phyloP scores from a whole-genome alignment of 2,113 vertebrate species.

The Onychostoma macrolepis region DNA sequence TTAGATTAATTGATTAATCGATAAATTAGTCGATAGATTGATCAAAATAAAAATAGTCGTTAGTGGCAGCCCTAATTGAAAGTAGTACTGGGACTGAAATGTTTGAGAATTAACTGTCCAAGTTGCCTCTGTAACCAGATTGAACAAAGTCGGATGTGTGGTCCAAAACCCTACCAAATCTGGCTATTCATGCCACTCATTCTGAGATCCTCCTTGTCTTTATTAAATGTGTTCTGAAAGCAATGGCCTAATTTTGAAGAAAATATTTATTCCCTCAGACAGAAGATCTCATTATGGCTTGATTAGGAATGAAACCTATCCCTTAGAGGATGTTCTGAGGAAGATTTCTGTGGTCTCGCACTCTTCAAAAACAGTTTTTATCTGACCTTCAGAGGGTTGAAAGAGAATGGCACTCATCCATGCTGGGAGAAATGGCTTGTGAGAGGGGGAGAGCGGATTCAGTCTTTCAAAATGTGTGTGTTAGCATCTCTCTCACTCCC shows the following conservation, averaged over 20 bases:
- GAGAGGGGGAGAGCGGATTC: conserved; percentile 31
- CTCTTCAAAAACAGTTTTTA: conserved; percentile 60
- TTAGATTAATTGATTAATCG: too few relatives aligned
- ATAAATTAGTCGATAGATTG: too few relatives aligned
- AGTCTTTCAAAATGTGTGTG: conserved; percentile 65
- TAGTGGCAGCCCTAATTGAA: too few relatives aligned
- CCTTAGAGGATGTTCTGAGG: conserved; percentile 58
- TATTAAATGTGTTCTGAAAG: conserved; percentile 9
- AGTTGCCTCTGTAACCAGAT: not conserved
- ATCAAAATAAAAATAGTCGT: too few relatives aligned
- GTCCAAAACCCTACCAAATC: not conserved
- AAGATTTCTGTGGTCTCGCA: conserved; percentile 47
- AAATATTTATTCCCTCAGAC: conserved; percentile 30
- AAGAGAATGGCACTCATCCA: conserved; percentile 69
- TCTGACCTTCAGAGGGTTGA: conserved; percentile 69
- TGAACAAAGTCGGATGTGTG: not conserved
- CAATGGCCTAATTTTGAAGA: conserved; percentile 28
- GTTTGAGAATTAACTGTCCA: not conserved
- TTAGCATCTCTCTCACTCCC: conserved; percentile 62
- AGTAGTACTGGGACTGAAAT: not conserved
- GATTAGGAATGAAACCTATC: conserved; percentile 36
- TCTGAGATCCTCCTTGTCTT: not conserved
- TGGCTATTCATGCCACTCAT: not conserved
- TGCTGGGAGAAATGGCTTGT: conserved; percentile 72
- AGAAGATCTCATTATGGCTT: conserved; percentile 36